phyloP scores from a whole-genome alignment of 2,113 vertebrate species.

The Caracal caracal region DNA sequence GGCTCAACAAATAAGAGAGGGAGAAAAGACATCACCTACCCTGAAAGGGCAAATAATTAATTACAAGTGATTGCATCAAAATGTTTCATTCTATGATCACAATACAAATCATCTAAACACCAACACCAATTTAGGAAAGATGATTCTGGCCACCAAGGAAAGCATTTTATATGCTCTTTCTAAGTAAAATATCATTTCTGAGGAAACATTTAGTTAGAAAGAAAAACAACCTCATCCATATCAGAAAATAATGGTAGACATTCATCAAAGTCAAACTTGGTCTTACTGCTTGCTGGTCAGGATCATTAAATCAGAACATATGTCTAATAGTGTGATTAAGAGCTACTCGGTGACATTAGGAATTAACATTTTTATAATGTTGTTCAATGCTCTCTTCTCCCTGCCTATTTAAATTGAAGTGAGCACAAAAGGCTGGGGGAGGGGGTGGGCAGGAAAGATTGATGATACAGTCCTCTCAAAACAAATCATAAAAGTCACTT shows the following conservation, averaged over 20 bases:
- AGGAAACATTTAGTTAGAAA: conserved; percentile 71
- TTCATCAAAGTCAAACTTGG: conserved; percentile 80
- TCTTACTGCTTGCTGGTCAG: conserved; percentile 69
- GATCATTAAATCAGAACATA: conserved; percentile 77
- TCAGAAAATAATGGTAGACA: conserved; percentile 77
- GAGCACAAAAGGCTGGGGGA: background rate
- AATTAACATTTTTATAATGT: conserved; percentile 75
- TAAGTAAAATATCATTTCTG: conserved; percentile 60
- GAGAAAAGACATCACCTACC: background rate
- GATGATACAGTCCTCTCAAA: conserved; percentile 55
- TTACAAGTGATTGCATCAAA: background rate
- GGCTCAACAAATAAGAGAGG: background rate
- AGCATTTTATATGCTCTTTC: background rate
- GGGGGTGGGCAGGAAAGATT: conserved; percentile 63
- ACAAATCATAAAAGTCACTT: conserved; percentile 66
- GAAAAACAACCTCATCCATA: conserved; percentile 77
- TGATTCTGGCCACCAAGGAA: background rate
- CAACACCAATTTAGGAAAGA: background rate
- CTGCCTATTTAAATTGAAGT: conserved; percentile 77
- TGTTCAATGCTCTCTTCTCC: conserved; percentile 67
- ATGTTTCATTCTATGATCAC: background rate
- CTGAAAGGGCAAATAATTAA: background rate
- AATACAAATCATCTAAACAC: background rate
- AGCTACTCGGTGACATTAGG: conserved; percentile 67
- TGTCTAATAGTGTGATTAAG: conserved; percentile 76